Evolutionary conservation across 2,113 vertebrate species (phyloP), one percentile per base, ranked within the genome.

Genomic region (Chaetodon trifascialis): DNA sequence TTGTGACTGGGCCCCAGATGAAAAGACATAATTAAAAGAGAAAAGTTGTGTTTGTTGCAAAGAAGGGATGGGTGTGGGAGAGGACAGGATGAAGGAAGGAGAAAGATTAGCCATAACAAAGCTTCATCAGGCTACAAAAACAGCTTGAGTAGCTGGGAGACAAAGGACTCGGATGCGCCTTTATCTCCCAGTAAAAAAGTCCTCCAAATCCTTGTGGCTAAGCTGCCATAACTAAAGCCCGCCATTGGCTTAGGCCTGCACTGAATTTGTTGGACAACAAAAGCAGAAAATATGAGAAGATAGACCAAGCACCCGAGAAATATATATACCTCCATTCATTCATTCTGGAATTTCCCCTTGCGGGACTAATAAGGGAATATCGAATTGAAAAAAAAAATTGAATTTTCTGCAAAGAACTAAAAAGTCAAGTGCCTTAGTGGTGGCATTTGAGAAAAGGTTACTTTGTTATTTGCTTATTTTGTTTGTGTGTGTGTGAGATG

Each of bases 1-100:
- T 90, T 85, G 87, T 79, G 86, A 89, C 84, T 85, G 81, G 83
- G 80, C 73, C 63, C 74, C 86, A 77, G 79, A 91, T 89, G 87
- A 92, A 93, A 92, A 91, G 78, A 54, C 80, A 74, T 87, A 91
- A 93, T 93, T 94, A 91, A 93, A 92, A 91, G 79, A 81, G 76
- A 88, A 84, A 92, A 91, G 88, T 93, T 90, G 82, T 88, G 85
- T 91, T 92, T 89, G 80, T 83, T 52, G 44, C 51, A 66, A 65
- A 71, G 79, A 38, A 62, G 63, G 65, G 70, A 56, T 36, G 68
- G 75, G 34, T 79, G 56, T 55, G 64, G 36, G 56, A 68, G 55
- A 82, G 76, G 77, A 87, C 67, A 63, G 55, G 44, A 82, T 76
- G 69, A 79, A 87, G 84, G 71, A 36, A 51, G 75, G 51, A 80